Base-by-base conservation (phyloP, 1,140 invertebrate genomes). In the Heliconius hewitsoni region DNA sequence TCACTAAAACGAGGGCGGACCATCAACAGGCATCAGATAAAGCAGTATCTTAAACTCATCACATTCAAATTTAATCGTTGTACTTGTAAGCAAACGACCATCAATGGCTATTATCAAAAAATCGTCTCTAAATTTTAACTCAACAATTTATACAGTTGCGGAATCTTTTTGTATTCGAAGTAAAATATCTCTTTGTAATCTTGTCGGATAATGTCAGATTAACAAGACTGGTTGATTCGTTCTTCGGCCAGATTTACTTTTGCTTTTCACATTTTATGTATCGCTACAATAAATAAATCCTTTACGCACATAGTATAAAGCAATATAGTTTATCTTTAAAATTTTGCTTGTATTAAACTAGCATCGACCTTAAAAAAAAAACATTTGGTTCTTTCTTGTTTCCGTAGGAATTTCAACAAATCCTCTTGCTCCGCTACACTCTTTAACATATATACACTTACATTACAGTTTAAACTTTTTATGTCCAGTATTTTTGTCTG, bases 131-230 rank as follows among this genome's bases (percentile, higher is more conserved):
- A 76, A 81, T 78, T 81, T 66, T 75, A 77, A 77, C 70, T 55
- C 9, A n/a, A 72, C 76, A 77, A 72, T 73, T 71, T 73, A 42
- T 57, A 77, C 71, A 37, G 60, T 52, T 37, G 8, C 34, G 9
- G 52, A 78, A 73, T 55, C 80, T 86, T 86, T 87, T 81, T 82
- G 82, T 82, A 76, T 79, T 87, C 85, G 87, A 87, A 89, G 86
- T 87, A 82, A 87, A 87, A 89, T 87, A 90, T 89, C 86, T 86
- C 84, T 88, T 90, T 89, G 89, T 89, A 86, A 87, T 90, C 88
- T 87, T 50, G 83, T 72, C 86, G 88, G 87, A 87, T 90, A 89
- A 90, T 89, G 87, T 87, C 76, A 83, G 89, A 90, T 89, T 89
- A 89, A 89, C 73, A 84, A 77, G 84, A 84, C 81, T 86, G 77